Percentiles rank a stretch among this genome's conserved stretches.
Evolutionary conservation across 2,888 invertebrate species (phyloP).

Genomic region (Panopea generosa): DNA sequence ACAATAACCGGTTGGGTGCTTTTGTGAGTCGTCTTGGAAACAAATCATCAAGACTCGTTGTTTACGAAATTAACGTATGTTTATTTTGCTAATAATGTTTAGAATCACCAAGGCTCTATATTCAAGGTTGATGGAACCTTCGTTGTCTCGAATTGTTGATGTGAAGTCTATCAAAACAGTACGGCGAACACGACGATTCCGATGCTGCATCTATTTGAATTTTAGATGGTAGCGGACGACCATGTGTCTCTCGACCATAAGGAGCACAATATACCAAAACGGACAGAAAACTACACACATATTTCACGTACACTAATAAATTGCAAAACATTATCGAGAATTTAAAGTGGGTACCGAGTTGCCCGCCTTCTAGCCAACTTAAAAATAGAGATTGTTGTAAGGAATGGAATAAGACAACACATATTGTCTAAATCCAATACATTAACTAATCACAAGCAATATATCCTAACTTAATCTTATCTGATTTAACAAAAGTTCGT

Average conservation of each 20-base stretch:
- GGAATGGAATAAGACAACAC: too few species aligned
- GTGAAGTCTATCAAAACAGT: constrained; percentile 75
- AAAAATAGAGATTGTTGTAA: constrained; percentile 88
- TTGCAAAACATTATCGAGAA: constrained; percentile 28
- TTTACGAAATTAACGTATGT: constrained; percentile 60
- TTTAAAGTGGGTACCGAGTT: constrained; percentile 24
- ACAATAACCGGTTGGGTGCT: constrained; percentile 42
- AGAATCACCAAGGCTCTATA: constrained; percentile 65
- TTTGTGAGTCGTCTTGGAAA: constrained; percentile 40
- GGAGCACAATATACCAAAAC: constrained; percentile 94
- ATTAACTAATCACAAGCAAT: too few species aligned
- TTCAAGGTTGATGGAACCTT: constrained; percentile 52
- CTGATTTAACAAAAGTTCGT: too few species aligned
- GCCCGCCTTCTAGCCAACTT: constrained; percentile 71
- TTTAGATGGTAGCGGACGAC: constrained; percentile 92
- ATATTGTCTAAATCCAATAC: too few species aligned
- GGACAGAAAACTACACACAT: constrained; percentile 91
- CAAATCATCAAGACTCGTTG: constrained; percentile 37
- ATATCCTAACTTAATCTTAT: too few species aligned
- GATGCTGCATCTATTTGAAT: constrained; percentile 66
- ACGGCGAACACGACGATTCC: constrained; percentile 62
- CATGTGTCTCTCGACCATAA: constrained; percentile 93
- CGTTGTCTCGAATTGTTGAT: constrained; percentile 46
- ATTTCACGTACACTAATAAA: constrained; percentile 81
- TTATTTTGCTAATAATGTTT: constrained; percentile 68